phyloP scores from a whole-genome alignment of 2,113 vertebrate species.

The Megaptera novaeangliae region DNA sequence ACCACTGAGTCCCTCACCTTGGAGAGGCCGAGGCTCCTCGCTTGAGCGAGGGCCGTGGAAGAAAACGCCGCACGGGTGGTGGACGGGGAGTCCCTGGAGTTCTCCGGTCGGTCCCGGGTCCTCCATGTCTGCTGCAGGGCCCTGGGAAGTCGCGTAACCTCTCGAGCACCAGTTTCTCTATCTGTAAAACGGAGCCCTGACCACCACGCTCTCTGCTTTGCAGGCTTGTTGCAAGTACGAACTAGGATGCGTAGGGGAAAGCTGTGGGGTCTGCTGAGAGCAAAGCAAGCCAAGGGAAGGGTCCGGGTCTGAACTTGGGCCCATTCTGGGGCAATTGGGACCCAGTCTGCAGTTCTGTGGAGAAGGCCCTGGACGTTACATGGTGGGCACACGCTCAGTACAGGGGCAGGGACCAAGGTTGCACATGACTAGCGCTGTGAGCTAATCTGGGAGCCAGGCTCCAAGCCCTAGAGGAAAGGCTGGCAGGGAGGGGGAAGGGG shows the following conservation, averaged over 20 bases:
- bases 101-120: background rate
- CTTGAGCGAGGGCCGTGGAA: background rate
- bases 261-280: background rate
- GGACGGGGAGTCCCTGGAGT: background rate
- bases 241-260: background rate
- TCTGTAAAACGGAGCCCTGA: background rate
- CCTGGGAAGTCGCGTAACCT: background rate
- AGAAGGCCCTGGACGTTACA: background rate
- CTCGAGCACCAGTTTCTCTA: background rate
- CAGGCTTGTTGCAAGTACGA: background rate
- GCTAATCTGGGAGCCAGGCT: background rate
- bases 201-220: background rate
- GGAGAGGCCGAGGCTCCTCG: background rate
- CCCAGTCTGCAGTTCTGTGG: background rate
- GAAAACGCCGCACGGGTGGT: accelerated
- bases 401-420: background rate
- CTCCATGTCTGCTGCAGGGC: background rate
- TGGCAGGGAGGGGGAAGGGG: background rate
- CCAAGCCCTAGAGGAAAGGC: background rate
- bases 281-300: background rate
- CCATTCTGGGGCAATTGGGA: background rate
- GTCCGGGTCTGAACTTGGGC: no score
- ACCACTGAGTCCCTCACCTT: background rate
- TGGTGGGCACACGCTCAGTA: background rate
- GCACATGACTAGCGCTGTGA: background rate